Conservation (phyloP, 2,797 vertebrate genomes). For the Phoebastria nigripes region DNA sequence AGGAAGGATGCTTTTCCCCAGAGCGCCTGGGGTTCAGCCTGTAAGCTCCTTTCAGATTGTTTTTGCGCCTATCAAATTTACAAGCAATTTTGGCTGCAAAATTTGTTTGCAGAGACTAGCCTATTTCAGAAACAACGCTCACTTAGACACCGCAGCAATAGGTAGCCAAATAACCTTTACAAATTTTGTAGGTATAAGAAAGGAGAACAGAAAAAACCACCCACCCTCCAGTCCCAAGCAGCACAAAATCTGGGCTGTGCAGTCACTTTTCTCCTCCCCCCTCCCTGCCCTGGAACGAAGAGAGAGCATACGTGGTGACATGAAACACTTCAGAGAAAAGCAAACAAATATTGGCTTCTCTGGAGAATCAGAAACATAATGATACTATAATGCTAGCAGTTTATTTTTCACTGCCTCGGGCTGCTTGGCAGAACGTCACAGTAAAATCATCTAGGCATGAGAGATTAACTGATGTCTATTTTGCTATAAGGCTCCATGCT, state of each 20-base stretch:
- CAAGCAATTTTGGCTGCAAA: neutral
- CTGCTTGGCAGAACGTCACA: constrained; percentile 57
- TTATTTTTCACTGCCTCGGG: constrained; percentile 60
- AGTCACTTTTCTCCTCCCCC: neutral
- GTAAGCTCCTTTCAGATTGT: rapidly evolving
- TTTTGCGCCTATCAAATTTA: neutral
- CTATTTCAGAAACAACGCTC: neutral
- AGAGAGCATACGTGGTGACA: neutral
- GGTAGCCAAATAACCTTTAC: neutral
- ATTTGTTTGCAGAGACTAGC: neutral
- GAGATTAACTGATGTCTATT: constrained; percentile 49
- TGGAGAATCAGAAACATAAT: constrained; percentile 57
- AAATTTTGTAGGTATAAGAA: neutral
- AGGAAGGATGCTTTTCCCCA: neutral
- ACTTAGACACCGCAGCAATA: rapidly evolving
- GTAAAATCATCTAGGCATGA: constrained; percentile 55
- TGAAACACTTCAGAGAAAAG: constrained; percentile 58
- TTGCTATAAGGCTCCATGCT: neutral
- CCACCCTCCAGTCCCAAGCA: neutral
- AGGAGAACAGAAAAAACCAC: neutral
- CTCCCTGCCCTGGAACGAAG: neutral
- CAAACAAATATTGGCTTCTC: constrained; percentile 63
- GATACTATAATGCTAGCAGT: constrained; percentile 56
- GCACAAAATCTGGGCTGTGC: neutral
- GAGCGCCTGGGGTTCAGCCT: neutral